Evolutionary conservation across 1,140 invertebrate species (phyloP).

Genomic region (Meloidogyne hapla): DNA sequence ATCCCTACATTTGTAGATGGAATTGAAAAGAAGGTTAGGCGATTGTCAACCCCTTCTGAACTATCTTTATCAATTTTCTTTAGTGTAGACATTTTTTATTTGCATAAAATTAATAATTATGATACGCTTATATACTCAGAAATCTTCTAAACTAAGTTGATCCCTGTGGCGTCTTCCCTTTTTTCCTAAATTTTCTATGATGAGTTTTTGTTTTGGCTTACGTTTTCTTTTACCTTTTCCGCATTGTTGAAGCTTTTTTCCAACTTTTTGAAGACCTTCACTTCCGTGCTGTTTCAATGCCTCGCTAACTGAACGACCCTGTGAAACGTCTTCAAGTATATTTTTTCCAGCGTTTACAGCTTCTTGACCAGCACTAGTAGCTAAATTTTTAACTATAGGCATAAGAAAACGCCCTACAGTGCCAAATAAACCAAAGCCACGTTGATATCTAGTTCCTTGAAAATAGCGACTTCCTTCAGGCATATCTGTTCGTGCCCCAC

Average conservation of each 20-base stretch:
- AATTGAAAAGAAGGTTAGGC: neutral
- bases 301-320: neutral
- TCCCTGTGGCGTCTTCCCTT: neutral
- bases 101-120: no score
- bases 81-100: neutral
- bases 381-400: slow-evolving; percentile 3
- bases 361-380: neutral
- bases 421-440: neutral
- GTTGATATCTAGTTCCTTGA: neutral
- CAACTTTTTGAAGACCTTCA: neutral
- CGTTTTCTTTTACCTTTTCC: neutral
- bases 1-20: slow-evolving; percentile 16
- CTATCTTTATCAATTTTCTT: slow-evolving; percentile 26
- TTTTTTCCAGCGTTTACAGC: neutral
- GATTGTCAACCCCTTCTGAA: neutral
- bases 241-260: neutral
- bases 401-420: slow-evolving; percentile 10
- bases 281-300: neutral
- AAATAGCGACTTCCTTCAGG: neutral
- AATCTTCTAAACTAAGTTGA: neutral
- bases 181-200: neutral
- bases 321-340: neutral
- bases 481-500: neutral
- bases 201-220: neutral
- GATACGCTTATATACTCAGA: slow-evolving; percentile 6